Base-by-base conservation (phyloP, 2,888 invertebrate genomes). In the Rugalucina vietnamica region DNA sequence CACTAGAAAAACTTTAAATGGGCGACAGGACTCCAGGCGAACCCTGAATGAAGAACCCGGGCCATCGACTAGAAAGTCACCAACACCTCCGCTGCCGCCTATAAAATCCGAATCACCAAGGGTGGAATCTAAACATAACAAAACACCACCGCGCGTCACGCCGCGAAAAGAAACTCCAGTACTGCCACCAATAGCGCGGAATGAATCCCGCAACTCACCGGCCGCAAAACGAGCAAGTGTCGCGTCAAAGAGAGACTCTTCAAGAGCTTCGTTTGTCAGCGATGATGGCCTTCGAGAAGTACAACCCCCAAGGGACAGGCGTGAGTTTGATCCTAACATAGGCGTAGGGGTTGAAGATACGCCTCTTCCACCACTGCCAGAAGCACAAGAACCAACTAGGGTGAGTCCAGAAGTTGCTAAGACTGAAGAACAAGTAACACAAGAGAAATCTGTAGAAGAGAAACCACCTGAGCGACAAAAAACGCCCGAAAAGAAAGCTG, bases 61-160 rank as follows among this genome's bases (percentile, higher is more conserved):
- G n/a, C 85, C 87, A 34, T 87, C 87, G 18, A 83, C 83, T 65
- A 50, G 84, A 27, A 73, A 87, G 27, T 85, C 87, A n/a, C 74
- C 73, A 32, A 87, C 87, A 3, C 87, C 87, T 27, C 87, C 87
- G 10, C 72, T 87, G 21, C 87, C 87, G 0, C 87, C 87, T 1
- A 87, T 87, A 12, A 86, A 86, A 57, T 73, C 84, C 4, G 86
- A 77, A 3, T 84, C 77, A 65, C 87, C 87, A 18, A 69, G 49
- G 34, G 57, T 76, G 4, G 80, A 79, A 57, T 65, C 74, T 8
- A 78, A 81, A 27, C 39, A 32, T 34, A 34, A 80, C 29, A 36
- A 79, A 10, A 49, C 70, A 71, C 79, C 69, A 54, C 73, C 50
- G 4, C 37, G 73, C 4, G 57, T 49, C 18, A 72, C 77, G 32